phyloP scores from a whole-genome alignment of 2,113 vertebrate genomes.

The Forbesichthys papilliferus region DNA sequence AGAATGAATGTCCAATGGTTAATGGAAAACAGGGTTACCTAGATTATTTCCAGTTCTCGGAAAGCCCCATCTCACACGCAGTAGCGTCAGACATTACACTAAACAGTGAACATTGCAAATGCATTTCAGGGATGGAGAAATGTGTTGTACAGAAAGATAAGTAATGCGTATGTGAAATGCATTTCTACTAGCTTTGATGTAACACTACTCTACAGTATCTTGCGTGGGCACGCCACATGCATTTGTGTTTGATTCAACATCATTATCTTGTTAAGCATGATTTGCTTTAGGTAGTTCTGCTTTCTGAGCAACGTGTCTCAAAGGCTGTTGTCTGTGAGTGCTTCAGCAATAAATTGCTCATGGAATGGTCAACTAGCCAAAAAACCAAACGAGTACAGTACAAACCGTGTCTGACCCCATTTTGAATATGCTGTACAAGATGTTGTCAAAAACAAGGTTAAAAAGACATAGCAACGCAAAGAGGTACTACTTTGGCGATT shows the following conservation, averaged over 20 bases:
- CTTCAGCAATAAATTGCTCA: background rate
- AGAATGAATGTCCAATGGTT: conserved; percentile 42
- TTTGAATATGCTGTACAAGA: background rate
- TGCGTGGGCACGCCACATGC: conserved; percentile 9
- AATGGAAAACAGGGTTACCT: conserved; percentile 52
- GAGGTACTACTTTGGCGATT: background rate
- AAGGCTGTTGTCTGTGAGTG: background rate
- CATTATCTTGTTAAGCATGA: conserved; percentile 10
- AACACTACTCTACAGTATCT: conserved; percentile 1
- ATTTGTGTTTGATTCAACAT: conserved; percentile 31
- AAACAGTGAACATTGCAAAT: conserved; percentile 4
- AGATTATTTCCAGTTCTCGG: conserved; percentile 30
- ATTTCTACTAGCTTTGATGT: conserved; percentile 31
- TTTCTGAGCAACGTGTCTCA: conserved; percentile 8
- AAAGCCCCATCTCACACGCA: conserved; percentile 40
- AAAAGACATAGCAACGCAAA: background rate
- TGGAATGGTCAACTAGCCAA: conserved; percentile 8
- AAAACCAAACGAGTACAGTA: conserved; percentile 9
- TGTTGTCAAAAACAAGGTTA: no score
- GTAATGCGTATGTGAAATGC: conserved; percentile 30
- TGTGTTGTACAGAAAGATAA: conserved; percentile 7
- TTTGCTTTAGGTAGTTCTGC: conserved; percentile 8
- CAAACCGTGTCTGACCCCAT: conserved; percentile 16
- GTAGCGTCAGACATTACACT: conserved; percentile 36
- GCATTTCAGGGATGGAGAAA: background rate